Percentiles rank a stretch among this genome's conserved stretches.
These are phyloP conservation scores for Andrena trimmerana DNA, from an alignment of 2,888 invertebrate genomes.

Conservation along the genomic window DNA sequence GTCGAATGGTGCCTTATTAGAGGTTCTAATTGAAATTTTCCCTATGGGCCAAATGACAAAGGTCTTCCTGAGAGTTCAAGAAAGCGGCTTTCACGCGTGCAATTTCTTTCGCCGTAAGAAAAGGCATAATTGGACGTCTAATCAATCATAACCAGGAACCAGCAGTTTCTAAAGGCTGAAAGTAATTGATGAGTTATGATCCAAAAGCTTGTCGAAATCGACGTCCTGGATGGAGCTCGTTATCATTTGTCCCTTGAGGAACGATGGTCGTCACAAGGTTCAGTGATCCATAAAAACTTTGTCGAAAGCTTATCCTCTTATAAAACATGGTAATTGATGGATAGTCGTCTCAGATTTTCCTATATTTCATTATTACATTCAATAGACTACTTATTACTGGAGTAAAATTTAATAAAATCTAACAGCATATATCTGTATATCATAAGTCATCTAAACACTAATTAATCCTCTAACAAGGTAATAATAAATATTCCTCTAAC, in stretches of 20 bases:
- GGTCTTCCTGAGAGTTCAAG: constrained; percentile 30
- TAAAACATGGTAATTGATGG: constrained; percentile 8
- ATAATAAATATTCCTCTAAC: too few relatives aligned
- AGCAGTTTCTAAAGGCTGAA: constrained; percentile 22
- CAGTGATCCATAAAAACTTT: neutral
- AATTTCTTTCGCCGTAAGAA: constrained; percentile 46
- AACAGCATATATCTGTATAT: too few relatives aligned
- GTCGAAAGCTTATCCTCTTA: neutral
- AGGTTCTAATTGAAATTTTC: constrained; percentile 36
- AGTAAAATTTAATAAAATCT: too few relatives aligned
- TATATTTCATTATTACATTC: too few relatives aligned
- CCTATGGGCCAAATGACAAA: constrained; percentile 23
- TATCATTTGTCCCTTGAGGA: constrained; percentile 25
- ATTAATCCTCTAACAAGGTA: too few relatives aligned
- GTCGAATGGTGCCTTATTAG: constrained; percentile 13
- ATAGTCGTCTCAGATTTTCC: neutral
- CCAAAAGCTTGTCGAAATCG: constrained; percentile 22
- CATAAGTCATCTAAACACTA: too few relatives aligned
- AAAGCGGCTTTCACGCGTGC: constrained; percentile 60
- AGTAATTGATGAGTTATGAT: constrained; percentile 41
- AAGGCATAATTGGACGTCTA: constrained; percentile 49
- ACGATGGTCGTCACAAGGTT: neutral
- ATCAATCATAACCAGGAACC: constrained; percentile 52
- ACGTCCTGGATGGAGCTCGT: constrained; percentile 14
- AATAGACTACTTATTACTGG: too few relatives aligned